Base-by-base conservation (phyloP, 1,140 invertebrate genomes). In the Drosophila equinoxialis region DNA sequence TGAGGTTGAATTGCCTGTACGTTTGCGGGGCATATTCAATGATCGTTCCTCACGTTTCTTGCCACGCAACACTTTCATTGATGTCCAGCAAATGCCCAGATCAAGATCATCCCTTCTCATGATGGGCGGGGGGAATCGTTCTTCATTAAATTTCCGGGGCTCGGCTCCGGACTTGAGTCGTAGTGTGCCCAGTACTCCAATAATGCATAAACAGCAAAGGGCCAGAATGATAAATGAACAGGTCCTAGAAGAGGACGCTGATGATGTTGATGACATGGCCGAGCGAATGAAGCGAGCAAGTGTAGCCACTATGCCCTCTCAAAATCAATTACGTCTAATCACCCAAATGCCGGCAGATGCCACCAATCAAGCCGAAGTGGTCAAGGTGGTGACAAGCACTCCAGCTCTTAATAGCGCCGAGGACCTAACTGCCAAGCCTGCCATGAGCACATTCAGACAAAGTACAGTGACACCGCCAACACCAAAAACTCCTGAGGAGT, bases 91-190 rank as follows among this genome's bases (percentile, higher is more conserved):
- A 42, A 59, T 94, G 48, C 92, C 93, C 0, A 91, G 94, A 6
- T 94, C 94, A 2, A 87, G 93, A 37, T 94, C 85, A 1, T 89
- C 94, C 0, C 93, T 93, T 6, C 77, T 94, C 6, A 81, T 83
- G 69, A 62, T 87, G 26, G 76, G 74, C 23, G 54, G 74, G 26
- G 54, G 57, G 3, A 67, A 65, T 64, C 70, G 45, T 7, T 61
- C 39, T 6, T 39, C 77, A 10, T 33, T 65, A 7, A 90, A 90
- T 55, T 91, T 92, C 59, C 81, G 87, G n/a, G 86, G 90, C 37
- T 92, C 91, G 0, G 84, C 82, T 2, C 91, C 91, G 6, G 91
- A 92, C 68, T 67, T 92, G n/a, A 92, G 90, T 58, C 90, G 81
- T 41, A 92, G 90, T 71, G 84, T 92, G 35, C 91, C 91, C 23